These are phyloP conservation scores for Mesitornis unicolor DNA, from an alignment of 2,113 vertebrate genomes.

Conservation along the genomic window DNA sequence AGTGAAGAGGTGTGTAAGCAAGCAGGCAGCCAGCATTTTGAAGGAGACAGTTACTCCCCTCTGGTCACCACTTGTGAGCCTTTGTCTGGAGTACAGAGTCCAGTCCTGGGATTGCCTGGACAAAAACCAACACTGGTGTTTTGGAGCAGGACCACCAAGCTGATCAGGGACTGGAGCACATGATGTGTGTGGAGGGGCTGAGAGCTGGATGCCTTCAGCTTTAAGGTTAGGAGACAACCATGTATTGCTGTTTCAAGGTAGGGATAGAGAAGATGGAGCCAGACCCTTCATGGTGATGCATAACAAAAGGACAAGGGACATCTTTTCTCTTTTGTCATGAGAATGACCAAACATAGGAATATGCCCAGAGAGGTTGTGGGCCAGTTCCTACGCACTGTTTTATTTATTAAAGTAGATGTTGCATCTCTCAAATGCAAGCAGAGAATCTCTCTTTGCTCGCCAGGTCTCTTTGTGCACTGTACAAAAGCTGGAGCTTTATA, in stretches of 20 bases:
- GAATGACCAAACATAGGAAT: background rate
- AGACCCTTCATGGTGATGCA: background rate
- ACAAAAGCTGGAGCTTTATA: background rate
- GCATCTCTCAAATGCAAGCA: background rate
- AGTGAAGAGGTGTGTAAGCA: background rate
- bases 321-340: background rate
- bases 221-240: background rate
- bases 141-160: background rate
- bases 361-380: background rate
- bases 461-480: background rate
- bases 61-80: background rate
- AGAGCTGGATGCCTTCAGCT: background rate
- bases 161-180: background rate
- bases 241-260: background rate
- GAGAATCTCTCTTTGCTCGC: background rate
- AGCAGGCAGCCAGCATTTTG: background rate
- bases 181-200: background rate
- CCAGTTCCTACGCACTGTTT: background rate
- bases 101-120: background rate
- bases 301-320: background rate
- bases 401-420: background rate
- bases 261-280: background rate
- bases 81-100: background rate
- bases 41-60: background rate
- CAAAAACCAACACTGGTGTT: accelerated